Percentiles rank a stretch among this genome's conserved stretches.
These are phyloP conservation scores for Synanthedon vespiformis DNA, from an alignment of 2,888 invertebrate genomes.

Conservation along the genomic window DNA sequence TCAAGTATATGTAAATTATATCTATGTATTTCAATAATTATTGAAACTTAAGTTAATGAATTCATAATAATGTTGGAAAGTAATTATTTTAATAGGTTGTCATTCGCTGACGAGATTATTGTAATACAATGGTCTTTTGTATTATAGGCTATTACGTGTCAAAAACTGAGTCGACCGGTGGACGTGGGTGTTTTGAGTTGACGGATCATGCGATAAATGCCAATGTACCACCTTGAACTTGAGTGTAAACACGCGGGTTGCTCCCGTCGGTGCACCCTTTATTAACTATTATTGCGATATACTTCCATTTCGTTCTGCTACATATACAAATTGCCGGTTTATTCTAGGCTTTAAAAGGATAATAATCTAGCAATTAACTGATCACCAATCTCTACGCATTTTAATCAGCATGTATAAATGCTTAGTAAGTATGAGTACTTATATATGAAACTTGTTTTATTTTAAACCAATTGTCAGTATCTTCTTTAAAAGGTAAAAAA, in stretches of 20 bases:
- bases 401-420: constrained; percentile 2
- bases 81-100: too few relatives aligned
- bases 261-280: constrained; percentile 25
- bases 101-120: constrained; percentile 8
- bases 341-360: constrained; percentile 39
- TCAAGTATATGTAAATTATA: too few relatives aligned
- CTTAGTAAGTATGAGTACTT: too few relatives aligned
- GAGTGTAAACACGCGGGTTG: constrained; percentile 41
- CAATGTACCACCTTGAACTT: constrained; percentile 68
- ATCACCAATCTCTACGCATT: constrained; percentile 3
- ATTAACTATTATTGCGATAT: constrained; percentile 14
- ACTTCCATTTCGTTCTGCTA: constrained; percentile 19
- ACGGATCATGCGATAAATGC: constrained; percentile 62
- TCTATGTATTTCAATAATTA: too few relatives aligned
- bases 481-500: too few relatives aligned
- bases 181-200: constrained; percentile 28
- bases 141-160: constrained; percentile 9
- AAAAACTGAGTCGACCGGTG: constrained; percentile 5
- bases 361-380: constrained; percentile 17
- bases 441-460: too few relatives aligned
- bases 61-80: too few relatives aligned
- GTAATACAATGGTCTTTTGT: constrained; percentile 11
- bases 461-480: too few relatives aligned
- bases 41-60: too few relatives aligned
- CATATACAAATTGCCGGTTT: constrained; percentile 37